Evolutionary conservation across 1,140 invertebrate genomes (phyloP).

Genomic region (Drosophila navojoa): DNA sequence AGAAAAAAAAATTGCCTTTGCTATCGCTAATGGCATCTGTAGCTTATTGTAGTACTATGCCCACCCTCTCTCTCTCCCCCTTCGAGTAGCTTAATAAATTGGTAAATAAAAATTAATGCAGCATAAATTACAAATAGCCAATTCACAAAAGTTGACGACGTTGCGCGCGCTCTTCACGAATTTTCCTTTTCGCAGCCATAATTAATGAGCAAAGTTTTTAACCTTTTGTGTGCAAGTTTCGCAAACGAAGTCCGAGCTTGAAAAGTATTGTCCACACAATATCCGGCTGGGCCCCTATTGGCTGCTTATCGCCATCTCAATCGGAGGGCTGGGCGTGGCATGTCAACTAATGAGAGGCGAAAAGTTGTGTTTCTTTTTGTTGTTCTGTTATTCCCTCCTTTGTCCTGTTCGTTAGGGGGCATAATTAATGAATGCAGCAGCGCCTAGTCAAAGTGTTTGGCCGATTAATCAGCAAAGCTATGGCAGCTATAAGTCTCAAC

Average conservation of each 20-base stretch:
- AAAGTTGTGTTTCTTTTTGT: constrained; percentile 24
- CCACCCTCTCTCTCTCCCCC: neutral
- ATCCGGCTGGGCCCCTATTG: constrained; percentile 23
- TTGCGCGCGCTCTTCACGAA: constrained; percentile 41
- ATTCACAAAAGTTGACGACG: constrained; percentile 41
- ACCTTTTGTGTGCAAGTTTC: constrained; percentile 70
- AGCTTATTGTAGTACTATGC: constrained; percentile 7
- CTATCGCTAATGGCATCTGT: constrained; percentile 67
- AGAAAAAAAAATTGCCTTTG: constrained; percentile 21
- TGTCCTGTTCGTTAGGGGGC: constrained; percentile 17
- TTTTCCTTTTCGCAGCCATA: constrained; percentile 56
- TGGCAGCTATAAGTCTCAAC: constrained; percentile 1
- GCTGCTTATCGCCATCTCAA: constrained; percentile 61
- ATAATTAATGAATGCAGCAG: constrained; percentile 55
- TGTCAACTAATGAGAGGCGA: constrained; percentile 63
- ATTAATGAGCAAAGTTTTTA: constrained; percentile 74
- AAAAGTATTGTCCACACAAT: constrained; percentile 50
- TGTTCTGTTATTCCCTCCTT: neutral
- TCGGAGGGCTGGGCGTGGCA: constrained; percentile 40
- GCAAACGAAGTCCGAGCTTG: constrained; percentile 13
- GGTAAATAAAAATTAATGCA: constrained; percentile 65
- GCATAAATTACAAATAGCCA: constrained; percentile 62
- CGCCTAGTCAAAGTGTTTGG: constrained; percentile 43
- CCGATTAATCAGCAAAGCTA: constrained; percentile 47
- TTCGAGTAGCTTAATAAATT: constrained; percentile 56